Base-by-base conservation (phyloP, 2,888 invertebrate species). In the Bhutanitis thaidina region DNA sequence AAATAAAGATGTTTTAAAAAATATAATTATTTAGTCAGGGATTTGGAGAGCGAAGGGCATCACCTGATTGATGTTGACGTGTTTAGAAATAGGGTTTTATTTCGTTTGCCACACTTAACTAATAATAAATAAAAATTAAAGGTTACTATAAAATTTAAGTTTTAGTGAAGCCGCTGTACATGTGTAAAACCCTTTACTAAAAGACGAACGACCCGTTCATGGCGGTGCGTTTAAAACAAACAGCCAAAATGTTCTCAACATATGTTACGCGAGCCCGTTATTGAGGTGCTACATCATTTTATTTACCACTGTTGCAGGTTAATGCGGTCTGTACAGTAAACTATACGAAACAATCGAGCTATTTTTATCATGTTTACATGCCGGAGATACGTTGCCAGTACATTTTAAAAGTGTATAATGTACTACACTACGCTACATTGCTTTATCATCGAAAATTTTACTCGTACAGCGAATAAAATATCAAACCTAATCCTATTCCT, bases 201-300 rank as follows among this genome's bases (percentile, higher is more conserved):
- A 81, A 84, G 84, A 86, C 78, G 79, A 69, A 83, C 77, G 77
- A 76, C 67, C 73, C 62, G 70, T 74, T 67, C 65, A 69, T 69
- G 69, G 68, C 53, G 63, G 65, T 69, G 65, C 70, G 67, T 60
- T 67, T 79, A 71, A 84, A 84, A 83, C 85, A 88, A 88, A 87
- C 77, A 87, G 80, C 74, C 84, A 77, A 80, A 75, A 74, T 76
- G 77, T 75, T 82, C 66, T 69, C 73, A 80, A 74, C 79, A 75
- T 64, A 69, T 77, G 76, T 74, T 77, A 73, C 76, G 68, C 71
- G 62, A 69, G 71, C 69, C 66, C 72, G 81, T 81, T 86, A 80
- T 81, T 80, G 71, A 77, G 77, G 78, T 73, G 77, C 79, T 88
- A 78, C 83, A 88, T 88, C 83, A 87, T 85, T 74, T 80, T 87